Base-by-base conservation (phyloP, 2,113 vertebrate genomes). In the Toxotes chatareus region DNA sequence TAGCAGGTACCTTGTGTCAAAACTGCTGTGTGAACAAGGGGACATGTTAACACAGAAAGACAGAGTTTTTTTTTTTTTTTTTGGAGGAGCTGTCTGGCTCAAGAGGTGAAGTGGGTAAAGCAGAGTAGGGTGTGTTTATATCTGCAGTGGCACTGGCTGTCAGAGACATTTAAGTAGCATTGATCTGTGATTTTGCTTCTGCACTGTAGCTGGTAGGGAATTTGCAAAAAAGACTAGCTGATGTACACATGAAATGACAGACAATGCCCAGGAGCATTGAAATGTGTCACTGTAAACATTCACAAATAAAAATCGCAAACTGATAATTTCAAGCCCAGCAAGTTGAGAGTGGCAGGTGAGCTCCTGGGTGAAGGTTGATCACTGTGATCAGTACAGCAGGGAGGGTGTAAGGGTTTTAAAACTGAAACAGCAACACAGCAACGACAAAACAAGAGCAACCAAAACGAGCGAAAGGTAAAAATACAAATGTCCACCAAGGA, bases 1-100 rank as follows among this genome's bases (percentile, higher is more conserved):
- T 57, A 40, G 59, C 56, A 57, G 23, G 49, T 67, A n/a, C 51
- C 65, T 59, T 34, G 27, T 60, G 34, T 64, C 27, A 77, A 21
- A 32, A 57, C 21, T 64, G 16, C 44, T 61, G 51, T 42, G 38
- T 49, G 36, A 59, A 62, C 23, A 36, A 21, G 2, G 16, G 46
- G 19, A 1, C 47, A 63, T 73, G 66, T 59, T 36, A 7, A 49
- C 34, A 36, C 10, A 60, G 27, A 14, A 0, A 55, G 16, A 47
- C 40, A 36, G 9, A 51, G 9, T 19, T 42, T 63, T 16, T 23
- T 42, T 63, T 42, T 63, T 27, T 27, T 27, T 73, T 8, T 68
- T 36, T 32, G 3, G 36, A 38, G 31, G 21, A 49, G 36, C 21
- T 69, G 42, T 36, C 62, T 70, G 27, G 27, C 32, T 59, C 13